These are phyloP conservation scores for Danaus chrysippus DNA, from an alignment of 2,888 invertebrate genomes.

Conservation along the genomic window DNA sequence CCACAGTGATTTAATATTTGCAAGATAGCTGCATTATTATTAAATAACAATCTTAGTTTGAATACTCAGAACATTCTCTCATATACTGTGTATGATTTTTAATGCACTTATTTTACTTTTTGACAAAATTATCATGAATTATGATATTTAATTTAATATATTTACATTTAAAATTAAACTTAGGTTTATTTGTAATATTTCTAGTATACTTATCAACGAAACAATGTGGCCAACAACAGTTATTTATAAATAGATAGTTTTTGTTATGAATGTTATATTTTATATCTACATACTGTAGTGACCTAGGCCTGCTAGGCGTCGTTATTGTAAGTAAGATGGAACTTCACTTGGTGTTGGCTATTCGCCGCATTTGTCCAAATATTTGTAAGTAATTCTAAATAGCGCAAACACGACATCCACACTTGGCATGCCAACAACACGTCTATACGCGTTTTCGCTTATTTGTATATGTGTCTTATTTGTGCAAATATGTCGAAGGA, in stretches of 20 bases:
- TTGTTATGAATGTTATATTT: conserved; percentile 18
- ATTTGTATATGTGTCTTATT: too few relatives aligned
- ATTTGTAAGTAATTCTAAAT: too few relatives aligned
- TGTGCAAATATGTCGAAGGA: neutral
- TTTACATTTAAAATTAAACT: neutral
- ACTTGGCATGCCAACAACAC: too few relatives aligned
- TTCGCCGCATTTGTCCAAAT: too few relatives aligned
- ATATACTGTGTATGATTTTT: conserved; percentile 29
- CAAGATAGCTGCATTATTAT: conserved; percentile 56
- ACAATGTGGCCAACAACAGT: conserved; percentile 29
- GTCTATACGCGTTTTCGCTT: too few relatives aligned
- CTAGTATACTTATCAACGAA: conserved; percentile 23
- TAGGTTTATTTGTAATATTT: neutral
- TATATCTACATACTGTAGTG: conserved; percentile 6
- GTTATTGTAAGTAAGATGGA: too few relatives aligned
- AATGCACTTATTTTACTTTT: conserved; percentile 14
- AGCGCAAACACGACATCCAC: too few relatives aligned
- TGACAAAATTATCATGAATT: conserved; percentile 10
- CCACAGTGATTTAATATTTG: conserved; percentile 81
- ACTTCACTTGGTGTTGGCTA: too few relatives aligned
- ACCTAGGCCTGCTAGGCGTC: conserved; percentile 17
- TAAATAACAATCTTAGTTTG: conserved; percentile 33
- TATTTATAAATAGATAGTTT: conserved; percentile 19
- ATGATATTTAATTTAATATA: neutral
- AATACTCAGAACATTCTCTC: conserved; percentile 48